Base-by-base conservation (phyloP, 35 echinoderm and acorn worm species). In the Eucidaris tribuloides region DNA sequence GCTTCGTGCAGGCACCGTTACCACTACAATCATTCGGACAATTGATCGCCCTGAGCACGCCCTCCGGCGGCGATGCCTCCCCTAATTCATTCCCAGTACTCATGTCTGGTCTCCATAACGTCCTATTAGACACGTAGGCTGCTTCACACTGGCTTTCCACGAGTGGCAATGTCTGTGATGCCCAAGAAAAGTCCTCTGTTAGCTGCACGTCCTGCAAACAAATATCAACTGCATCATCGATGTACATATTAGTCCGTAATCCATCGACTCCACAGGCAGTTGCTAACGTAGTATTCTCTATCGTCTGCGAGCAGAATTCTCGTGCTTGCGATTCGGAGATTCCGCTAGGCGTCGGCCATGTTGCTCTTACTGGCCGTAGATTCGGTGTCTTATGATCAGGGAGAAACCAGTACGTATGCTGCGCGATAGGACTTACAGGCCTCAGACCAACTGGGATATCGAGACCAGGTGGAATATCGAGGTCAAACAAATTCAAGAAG, bases 1-100 rank as follows among this genome's bases (percentile, higher is more conserved):
- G 48, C 25, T 48, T 45, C 0, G 86, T 80, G 71, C 96, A 99
- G 4, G 58, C 52, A 2, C 96, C 96, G 52, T 93, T 65, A 2
- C 83, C 86, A 45, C 85, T 93, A 55, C 96, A 99, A 58, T 90
- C 85, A 43, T 93, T 87, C n/a, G 90, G 96, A 55, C 96, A 99
- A 54, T 93, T 99, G 2, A 99, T 54, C 25, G 82, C 83, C 19
- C 41, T 91, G 19, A 87, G 58, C 13, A 99, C 46, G 9, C 77
- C 71, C 24, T 79, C 46, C 31, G 80, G 85, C 3, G 74, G 80
- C 1, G 45, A 32, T 11, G 65, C 58, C 20, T 87, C 79, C 81
- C 27, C 76, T 33, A 45, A 37, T 7, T 58, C 50, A 40, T 82
- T 66, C 48, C 52, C 71, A 2, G 50, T 56, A 18, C 63, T 30